Evolutionary conservation across 1,140 invertebrate genomes (phyloP), one percentile per base, ranked within the genome.

Genomic region (Drosophila eugracilis): DNA sequence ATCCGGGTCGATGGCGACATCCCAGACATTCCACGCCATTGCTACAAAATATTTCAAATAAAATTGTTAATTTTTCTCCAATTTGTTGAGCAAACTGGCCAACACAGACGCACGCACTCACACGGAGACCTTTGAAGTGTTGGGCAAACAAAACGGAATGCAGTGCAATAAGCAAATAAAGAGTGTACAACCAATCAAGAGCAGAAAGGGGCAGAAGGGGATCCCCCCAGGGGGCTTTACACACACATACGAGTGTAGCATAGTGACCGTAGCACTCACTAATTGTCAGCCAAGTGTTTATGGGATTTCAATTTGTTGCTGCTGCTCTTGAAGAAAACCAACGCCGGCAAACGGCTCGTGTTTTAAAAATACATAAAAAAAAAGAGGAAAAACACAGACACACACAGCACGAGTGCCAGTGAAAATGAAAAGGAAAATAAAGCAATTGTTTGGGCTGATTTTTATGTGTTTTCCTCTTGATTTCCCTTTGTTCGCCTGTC

Each of bases 211-310:
- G 21, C 1, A 15, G 5, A 42, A 3, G 4, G 48, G 22, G 59
- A 39, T n/a, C n/a, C n/a, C n/a, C n/a, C n/a, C n/a, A n/a, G n/a
- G n/a, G n/a, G n/a, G n/a, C n/a, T n/a, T n/a, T 26, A 7, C 1
- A 1, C 30, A 32, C n/a, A 50, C 37, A 7, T 14, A n/a, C n/a
- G n/a, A n/a, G 30, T 53, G 12, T n/a, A 12, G n/a, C 55, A 53
- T 59, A 73, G 49, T 63, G 58, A 49, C 62, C 74, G 50, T 53
- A 83, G 63, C 65, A 80, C 44, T 72, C 58, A 81, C 83, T 88
- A 81, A 85, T 85, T 85, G 81, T 81, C 81, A 77, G 77, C 41
- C 45, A 70, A 81, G 81, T 70, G 73, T 76, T 86, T 80, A 76
- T 86, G 59, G 58, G 57, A 54, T 76, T 86, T 76, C 66, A 69